Percentiles rank a stretch among this genome's conserved stretches.
phyloP scores from a whole-genome alignment of 2,797 vertebrate species.

The Rhadinocentrus ornatus region DNA sequence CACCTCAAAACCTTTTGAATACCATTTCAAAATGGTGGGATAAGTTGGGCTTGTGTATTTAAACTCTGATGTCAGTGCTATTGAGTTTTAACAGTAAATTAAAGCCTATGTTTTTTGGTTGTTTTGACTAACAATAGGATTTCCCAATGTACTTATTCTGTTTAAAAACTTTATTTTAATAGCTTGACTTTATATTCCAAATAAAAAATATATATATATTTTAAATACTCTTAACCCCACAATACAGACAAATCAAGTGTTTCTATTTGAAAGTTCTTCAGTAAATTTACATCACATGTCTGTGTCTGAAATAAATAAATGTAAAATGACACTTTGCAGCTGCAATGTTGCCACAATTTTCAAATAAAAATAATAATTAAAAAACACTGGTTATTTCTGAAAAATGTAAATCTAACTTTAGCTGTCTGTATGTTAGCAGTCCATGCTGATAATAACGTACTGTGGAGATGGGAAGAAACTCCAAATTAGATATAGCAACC shows the following conservation, averaged over 20 bases:
- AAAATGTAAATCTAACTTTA: not conserved
- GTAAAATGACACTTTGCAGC: not conserved
- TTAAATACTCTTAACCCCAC: not conserved
- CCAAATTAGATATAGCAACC: not conserved
- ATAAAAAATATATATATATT: not conserved
- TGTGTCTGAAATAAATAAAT: not conserved
- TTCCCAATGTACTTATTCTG: too few species aligned
- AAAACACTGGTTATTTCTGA: not conserved
- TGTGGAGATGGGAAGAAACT: not conserved
- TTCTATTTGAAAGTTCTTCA: not conserved
- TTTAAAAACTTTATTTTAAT: not conserved
- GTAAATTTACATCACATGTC: not conserved
- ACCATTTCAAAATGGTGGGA: not conserved
- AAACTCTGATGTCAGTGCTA: not conserved
- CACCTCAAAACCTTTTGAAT: not conserved
- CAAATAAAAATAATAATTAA: not conserved
- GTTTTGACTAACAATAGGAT: not conserved
- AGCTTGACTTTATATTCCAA: not conserved
- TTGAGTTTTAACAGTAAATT: not conserved
- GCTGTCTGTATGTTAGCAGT: not conserved
- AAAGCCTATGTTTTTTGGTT: not conserved
- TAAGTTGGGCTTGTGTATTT: not conserved
- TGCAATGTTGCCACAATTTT: not conserved
- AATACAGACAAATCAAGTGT: not conserved
- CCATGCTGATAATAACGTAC: not conserved